Evolutionary conservation across 1,140 invertebrate species (phyloP), one percentile per base, ranked within the genome.

Genomic region (Zaprionus kolodkinae): DNA sequence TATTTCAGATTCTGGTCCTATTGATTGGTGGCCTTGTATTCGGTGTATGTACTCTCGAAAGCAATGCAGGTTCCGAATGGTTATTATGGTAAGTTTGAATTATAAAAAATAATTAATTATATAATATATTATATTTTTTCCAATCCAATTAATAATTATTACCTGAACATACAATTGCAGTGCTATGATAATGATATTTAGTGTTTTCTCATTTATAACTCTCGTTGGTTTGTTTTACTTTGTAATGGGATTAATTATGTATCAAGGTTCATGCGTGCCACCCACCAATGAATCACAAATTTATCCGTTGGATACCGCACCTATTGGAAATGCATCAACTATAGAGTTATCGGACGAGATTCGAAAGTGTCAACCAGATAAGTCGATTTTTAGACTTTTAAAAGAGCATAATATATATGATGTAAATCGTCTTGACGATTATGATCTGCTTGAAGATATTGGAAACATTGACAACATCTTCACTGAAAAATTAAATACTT

Each of bases 171-270:
- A 36, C 10, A 17, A 11, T 57, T 43, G 12, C 21, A 60, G 57
- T 0, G 57, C 17, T 12, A 43, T 60, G 3, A 4, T 43, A 30
- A 4, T 60, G 35, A 43, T 60, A 40, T 60, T 36, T 9, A 13
- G 21, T 1, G 7, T 40, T 43, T 43, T 40, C 13, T 60, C 57
- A 9, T 21, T 60, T 13, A 13, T 60, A 3, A 6, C 25, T 2
- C 13, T 60, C 5, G 35, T 13, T 43, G 17, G 15, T 2, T 6
- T 60, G 36, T 60, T 60, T 27, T 60, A 60, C 21, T 60, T 40
- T 27, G n/a, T 60, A 2, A 13, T 60, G 6, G 57, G 57, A 25
- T 27, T 60, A 4, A 38, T 43, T 2, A 27, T 43, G 36, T 60
- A 43, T 13, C 36, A 60, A n/a, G 36, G 17, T 0, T 21, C n/a